Conservation (phyloP, 2,888 invertebrate species). For the Pseudoips prasinana region DNA sequence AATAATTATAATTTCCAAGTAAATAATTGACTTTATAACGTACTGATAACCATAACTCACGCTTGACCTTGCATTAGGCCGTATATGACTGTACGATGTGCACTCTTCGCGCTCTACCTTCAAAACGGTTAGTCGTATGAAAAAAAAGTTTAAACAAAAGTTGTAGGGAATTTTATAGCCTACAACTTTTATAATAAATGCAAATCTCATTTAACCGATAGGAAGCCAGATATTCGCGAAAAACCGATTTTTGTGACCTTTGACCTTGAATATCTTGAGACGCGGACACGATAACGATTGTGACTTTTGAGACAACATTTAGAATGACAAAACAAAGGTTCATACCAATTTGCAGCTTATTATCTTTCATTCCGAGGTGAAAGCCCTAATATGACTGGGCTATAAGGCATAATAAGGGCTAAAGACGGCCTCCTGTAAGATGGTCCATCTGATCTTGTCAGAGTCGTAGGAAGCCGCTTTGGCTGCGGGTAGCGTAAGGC, state of each 20-base stretch:
- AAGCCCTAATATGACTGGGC: slow-evolving; percentile 2
- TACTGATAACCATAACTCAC: slow-evolving; percentile 28
- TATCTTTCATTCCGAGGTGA: slow-evolving; percentile 7
- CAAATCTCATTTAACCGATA: slow-evolving; percentile 14
- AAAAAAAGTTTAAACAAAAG: slow-evolving; percentile 25
- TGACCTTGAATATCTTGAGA: slow-evolving; percentile 14
- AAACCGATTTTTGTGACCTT: slow-evolving; percentile 6
- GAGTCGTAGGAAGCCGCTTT: too few relatives aligned
- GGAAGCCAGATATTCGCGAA: slow-evolving; percentile 13
- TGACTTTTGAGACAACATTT: slow-evolving; percentile 11
- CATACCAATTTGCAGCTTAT: slow-evolving; percentile 12
- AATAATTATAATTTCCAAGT: slow-evolving; percentile 7
- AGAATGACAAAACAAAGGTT: slow-evolving; percentile 12
- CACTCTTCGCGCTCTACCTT: slow-evolving; percentile 15
- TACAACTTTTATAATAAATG: slow-evolving; percentile 2
- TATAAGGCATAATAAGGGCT: not conserved
- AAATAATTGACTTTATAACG: slow-evolving; percentile 20
- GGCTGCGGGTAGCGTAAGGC: too few relatives aligned
- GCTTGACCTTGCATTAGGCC: slow-evolving; percentile 30
- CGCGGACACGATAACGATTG: slow-evolving; percentile 12
- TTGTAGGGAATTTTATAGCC: slow-evolving; percentile 20
- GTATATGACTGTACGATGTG: slow-evolving; percentile 22
- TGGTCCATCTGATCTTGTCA: too few relatives aligned
- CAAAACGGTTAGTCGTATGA: slow-evolving; percentile 16
- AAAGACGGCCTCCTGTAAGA: too few relatives aligned